Evolutionary conservation across 2,113 vertebrate species (phyloP).

Genomic region (Aleadryas rufinucha): DNA sequence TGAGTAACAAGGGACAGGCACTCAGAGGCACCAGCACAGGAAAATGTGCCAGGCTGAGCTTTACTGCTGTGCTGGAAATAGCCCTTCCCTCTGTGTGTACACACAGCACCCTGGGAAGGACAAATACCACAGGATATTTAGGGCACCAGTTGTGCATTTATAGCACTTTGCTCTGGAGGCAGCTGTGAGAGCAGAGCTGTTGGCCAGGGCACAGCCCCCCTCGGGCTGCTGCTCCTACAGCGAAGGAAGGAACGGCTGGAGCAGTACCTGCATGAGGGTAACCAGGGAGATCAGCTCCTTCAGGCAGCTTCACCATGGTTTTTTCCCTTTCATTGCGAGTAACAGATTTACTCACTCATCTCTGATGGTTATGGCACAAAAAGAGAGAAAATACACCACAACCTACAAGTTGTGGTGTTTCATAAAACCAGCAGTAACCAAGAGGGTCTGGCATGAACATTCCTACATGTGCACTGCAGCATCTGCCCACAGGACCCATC

Average conservation of each 20-base stretch:
- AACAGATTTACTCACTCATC: not conserved
- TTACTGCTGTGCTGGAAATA: not conserved
- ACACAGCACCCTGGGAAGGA: not conserved
- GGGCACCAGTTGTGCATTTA: not conserved
- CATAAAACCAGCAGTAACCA: not conserved
- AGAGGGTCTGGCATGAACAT: not conserved
- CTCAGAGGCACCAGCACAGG: not conserved
- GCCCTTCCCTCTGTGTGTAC: not conserved
- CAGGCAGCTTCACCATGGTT: not conserved
- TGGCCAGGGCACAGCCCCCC: not conserved
- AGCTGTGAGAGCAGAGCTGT: not conserved
- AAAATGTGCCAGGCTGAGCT: not conserved
- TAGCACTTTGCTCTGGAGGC: not conserved
- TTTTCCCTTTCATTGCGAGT: not conserved
- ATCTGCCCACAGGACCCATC: not conserved
- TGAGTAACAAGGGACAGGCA: not conserved
- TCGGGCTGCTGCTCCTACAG: not conserved
- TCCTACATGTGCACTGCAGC: not conserved
- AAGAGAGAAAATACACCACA: not conserved
- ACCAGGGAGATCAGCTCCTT: not conserved
- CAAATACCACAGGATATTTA: not conserved
- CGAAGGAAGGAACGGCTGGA: not conserved
- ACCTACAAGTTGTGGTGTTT: not conserved
- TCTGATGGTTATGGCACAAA: not conserved
- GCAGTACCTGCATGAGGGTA: not conserved